Percentiles rank a stretch among this genome's conserved stretches.
phyloP scores from a whole-genome alignment of 2,888 invertebrate species.

The Cremastobaeus sp. region DNA sequence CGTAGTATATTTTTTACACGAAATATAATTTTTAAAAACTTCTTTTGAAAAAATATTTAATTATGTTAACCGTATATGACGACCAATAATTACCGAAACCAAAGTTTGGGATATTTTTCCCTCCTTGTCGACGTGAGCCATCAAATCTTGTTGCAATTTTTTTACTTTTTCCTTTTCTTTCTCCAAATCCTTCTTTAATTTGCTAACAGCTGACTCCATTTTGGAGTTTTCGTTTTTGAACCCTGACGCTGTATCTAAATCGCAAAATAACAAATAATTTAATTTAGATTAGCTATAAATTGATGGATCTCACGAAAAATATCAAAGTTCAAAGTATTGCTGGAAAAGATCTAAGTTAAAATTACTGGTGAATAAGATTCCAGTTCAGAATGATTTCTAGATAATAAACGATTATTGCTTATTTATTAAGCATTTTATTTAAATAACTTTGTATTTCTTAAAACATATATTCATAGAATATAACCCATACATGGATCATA shows the following conservation, averaged over 20 bases:
- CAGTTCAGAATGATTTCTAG: no score
- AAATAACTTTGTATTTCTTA: no score
- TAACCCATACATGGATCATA: no score
- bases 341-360: no score
- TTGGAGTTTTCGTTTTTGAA: slow-evolving; percentile 78
- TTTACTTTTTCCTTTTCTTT: slow-evolving; percentile 82
- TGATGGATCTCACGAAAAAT: no score
- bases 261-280: slow-evolving; percentile 30
- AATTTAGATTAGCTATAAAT: no score
- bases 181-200: slow-evolving; percentile 80
- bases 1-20: no score
- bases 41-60: slow-evolving; percentile 26
- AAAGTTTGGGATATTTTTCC: slow-evolving; percentile 71
- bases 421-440: no score
- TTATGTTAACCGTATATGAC: slow-evolving; percentile 1
- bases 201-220: slow-evolving; percentile 83
- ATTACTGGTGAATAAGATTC: no score
- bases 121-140: slow-evolving; percentile 70
- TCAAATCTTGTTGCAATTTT: slow-evolving; percentile 81
- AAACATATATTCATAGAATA: no score
- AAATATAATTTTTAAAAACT: slow-evolving; percentile 19
- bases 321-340: no score
- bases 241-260: slow-evolving; percentile 80
- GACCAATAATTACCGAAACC: slow-evolving; percentile 68
- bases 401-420: no score